A percentile compares a stretch with the other conserved stretches of the same genome.
Evolutionary conservation across 2,888 invertebrate genomes (phyloP).

Genomic region (Laothoe populi): DNA sequence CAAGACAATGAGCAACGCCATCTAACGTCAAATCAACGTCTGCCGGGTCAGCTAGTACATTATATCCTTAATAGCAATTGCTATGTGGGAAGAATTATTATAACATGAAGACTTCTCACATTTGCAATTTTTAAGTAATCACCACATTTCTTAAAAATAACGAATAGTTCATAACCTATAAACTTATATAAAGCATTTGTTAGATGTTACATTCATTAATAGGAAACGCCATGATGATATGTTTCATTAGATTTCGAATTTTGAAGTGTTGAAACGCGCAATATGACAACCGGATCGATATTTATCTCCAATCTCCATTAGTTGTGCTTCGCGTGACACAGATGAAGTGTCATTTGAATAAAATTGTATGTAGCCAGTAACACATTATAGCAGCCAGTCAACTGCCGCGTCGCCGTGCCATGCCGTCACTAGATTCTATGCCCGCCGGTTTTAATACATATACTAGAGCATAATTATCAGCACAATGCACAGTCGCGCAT

Average conservation of each 20-base stretch:
- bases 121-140: neutral
- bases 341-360: constrained; percentile 1
- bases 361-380: neutral
- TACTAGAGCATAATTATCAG: constrained; percentile 28
- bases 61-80: neutral
- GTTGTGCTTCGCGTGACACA: constrained; percentile 3
- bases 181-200: too few species aligned
- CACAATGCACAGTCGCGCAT: constrained; percentile 49
- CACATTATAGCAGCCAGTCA: neutral
- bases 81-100: neutral
- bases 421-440: constrained; percentile 34
- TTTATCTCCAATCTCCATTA: neutral
- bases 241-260: neutral
- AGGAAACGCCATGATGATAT: neutral
- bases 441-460: constrained; percentile 28
- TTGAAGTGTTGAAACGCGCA: neutral
- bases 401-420: neutral
- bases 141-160: neutral
- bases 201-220: too few species aligned
- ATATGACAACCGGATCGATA: neutral
- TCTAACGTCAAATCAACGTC: too few species aligned
- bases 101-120: neutral
- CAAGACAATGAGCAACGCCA: too few species aligned
- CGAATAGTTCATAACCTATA: neutral
- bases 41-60: too few species aligned